These are phyloP conservation scores for Azemiops feae DNA, from an alignment of 2,113 vertebrate genomes.

Conservation along the genomic window DNA sequence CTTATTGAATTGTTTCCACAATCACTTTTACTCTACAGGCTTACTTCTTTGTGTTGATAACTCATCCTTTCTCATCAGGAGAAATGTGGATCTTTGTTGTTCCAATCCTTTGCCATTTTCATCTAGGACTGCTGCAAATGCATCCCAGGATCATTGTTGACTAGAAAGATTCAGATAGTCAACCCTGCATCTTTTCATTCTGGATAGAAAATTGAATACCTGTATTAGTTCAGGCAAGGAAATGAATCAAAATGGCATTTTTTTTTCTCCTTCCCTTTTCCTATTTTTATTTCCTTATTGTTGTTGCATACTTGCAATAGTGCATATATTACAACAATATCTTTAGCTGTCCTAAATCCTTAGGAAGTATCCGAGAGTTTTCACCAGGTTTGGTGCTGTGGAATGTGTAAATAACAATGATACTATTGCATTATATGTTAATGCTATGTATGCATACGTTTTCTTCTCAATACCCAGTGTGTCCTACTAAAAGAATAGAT, in stretches of 20 bases:
- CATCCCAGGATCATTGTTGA: neutral
- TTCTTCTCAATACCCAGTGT: neutral
- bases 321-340: neutral
- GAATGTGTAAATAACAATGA: neutral
- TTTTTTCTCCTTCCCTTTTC: neutral
- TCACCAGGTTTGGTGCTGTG: neutral
- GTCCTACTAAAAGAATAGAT: neutral
- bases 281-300: neutral
- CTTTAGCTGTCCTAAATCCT: neutral
- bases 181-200: neutral
- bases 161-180: neutral
- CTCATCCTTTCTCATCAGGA: neutral
- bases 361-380: neutral
- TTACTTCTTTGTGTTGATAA: neutral
- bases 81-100: neutral
- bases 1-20: neutral
- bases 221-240: neutral
- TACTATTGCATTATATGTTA: neutral
- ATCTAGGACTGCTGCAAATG: neutral
- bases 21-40: neutral
- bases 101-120: neutral
- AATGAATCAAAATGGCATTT: neutral
- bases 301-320: neutral
- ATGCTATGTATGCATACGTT: neutral
- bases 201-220: neutral